Percentiles rank a stretch among this genome's conserved stretches.
phyloP scores from a whole-genome alignment of 2,888 invertebrate species.

The Orchestes rusci region DNA sequence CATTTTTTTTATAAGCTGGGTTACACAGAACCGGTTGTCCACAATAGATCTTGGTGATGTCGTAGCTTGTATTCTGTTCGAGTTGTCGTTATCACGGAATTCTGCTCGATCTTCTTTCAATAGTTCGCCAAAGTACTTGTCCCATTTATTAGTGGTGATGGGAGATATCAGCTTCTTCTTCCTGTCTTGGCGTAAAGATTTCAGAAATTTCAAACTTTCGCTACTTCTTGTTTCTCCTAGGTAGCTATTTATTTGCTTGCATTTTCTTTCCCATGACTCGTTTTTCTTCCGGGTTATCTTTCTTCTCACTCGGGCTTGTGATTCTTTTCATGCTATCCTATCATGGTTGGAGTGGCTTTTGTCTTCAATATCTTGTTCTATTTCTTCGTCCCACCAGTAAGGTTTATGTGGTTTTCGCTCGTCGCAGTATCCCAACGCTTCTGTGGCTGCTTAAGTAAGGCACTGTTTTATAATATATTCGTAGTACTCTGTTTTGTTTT shows the following conservation, averaged over 20 bases:
- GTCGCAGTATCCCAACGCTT: background rate
- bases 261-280: constrained; percentile 1
- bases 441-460: background rate
- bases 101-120: background rate
- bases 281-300: constrained; percentile 2
- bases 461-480: background rate
- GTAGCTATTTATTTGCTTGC: constrained; percentile 1
- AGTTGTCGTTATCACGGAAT: background rate
- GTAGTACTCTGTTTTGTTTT: background rate
- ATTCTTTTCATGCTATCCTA: too few relatives aligned
- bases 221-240: background rate
- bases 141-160: constrained; percentile 1
- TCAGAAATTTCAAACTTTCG: background rate
- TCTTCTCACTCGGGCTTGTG: too few relatives aligned
- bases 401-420: background rate
- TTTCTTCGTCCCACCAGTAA: too few relatives aligned
- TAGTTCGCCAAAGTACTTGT: constrained; percentile 1
- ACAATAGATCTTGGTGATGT: background rate
- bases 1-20: background rate
- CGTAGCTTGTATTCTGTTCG: background rate
- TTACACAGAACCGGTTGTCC: too few relatives aligned
- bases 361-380: too few relatives aligned
- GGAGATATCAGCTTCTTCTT: background rate
- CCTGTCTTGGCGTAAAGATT: background rate
- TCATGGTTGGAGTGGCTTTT: too few relatives aligned